Evolutionary conservation across 2,797 vertebrate genomes (phyloP).

Genomic region (Crenuchus spilurus): DNA sequence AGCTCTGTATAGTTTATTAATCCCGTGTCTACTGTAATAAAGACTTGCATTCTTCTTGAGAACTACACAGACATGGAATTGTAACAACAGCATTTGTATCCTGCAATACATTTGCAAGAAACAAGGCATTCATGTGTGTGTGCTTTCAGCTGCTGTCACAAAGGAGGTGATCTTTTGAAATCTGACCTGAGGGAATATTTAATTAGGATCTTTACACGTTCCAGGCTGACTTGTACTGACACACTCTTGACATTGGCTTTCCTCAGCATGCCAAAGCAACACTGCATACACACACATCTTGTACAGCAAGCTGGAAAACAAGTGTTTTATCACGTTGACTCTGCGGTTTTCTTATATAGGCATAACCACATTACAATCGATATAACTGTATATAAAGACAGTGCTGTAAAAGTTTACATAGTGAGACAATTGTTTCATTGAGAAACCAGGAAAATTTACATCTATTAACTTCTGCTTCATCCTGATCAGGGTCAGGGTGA

Average conservation of each 20-base stretch:
- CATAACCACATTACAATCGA: not conserved
- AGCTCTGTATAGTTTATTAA: not conserved
- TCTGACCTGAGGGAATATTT: slow-evolving; percentile 80
- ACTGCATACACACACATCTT: not conserved
- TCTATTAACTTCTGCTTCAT: no score
- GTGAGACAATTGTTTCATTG: not conserved
- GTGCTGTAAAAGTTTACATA: not conserved
- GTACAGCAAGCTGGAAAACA: slow-evolving; percentile 10
- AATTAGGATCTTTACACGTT: slow-evolving; percentile 84
- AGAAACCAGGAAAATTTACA: not conserved
- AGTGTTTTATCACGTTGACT: slow-evolving; percentile 17
- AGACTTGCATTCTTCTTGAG: not conserved
- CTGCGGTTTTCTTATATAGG: not conserved
- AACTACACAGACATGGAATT: not conserved
- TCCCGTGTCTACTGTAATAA: not conserved
- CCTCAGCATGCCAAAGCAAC: slow-evolving; percentile 27
- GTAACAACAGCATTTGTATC: slow-evolving; percentile 78
- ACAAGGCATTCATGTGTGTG: slow-evolving; percentile 69
- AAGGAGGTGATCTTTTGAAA: slow-evolving; percentile 72
- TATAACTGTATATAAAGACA: not conserved
- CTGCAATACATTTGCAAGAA: slow-evolving; percentile 74
- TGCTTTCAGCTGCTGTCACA: slow-evolving; percentile 33
- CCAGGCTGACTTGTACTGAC: slow-evolving; percentile 79
- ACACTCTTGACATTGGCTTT: slow-evolving; percentile 77
- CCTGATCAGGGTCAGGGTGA: no score